Evolutionary conservation across 1,140 invertebrate genomes (phyloP).

Genomic region (Caenorhabditis latens): DNA sequence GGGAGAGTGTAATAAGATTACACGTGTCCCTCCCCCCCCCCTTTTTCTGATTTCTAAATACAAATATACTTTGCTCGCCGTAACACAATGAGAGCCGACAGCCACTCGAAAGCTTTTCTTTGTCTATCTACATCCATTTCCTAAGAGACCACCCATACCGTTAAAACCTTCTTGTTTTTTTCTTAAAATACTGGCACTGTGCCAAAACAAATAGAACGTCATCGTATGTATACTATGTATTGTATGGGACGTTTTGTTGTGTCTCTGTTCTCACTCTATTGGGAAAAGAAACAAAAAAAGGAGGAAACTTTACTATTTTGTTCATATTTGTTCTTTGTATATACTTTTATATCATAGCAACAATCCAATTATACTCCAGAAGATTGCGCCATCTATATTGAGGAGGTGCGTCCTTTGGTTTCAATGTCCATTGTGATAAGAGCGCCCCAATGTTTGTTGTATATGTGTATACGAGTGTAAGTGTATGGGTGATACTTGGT

Average conservation of each 20-base stretch:
- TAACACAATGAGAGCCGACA: neutral
- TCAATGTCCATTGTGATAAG: conserved; percentile 54
- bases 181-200: neutral
- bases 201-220: conserved; percentile 18
- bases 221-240: conserved; percentile 22
- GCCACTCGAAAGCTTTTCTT: conserved; percentile 12
- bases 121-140: conserved; percentile 23
- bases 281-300: conserved; percentile 41
- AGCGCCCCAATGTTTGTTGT: conserved; percentile 51
- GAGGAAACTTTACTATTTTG: conserved; percentile 11
- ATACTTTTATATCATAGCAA: neutral
- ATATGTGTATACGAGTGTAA: conserved; percentile 14
- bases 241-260: conserved; percentile 48
- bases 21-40: neutral
- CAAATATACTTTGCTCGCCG: conserved; percentile 7
- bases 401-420: conserved; percentile 43
- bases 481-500: conserved; percentile 46
- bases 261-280: conserved; percentile 37
- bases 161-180: neutral
- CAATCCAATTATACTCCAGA: conserved; percentile 14
- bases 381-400: conserved; percentile 52
- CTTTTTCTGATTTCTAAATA: conserved; percentile 18
- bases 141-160: conserved; percentile 20
- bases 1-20: conserved; percentile 32
- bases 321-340: conserved; percentile 41